Conservation (phyloP, 2,888 invertebrate genomes). For the Monopis laevigella region DNA sequence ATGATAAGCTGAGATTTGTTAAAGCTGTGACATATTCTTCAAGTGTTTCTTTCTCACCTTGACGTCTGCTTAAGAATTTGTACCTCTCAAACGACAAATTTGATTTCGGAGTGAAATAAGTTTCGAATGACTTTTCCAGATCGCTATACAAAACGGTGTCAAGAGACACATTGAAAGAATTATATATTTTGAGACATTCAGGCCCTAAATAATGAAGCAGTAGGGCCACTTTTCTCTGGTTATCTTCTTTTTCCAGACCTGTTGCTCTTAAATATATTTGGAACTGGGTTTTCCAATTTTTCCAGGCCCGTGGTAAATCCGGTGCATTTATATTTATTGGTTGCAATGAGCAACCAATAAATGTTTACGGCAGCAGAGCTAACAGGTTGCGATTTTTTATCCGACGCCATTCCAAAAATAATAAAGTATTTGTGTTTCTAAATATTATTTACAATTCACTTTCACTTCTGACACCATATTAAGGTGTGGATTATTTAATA, state of each 20-base stretch:
- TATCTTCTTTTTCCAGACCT: constrained; percentile 11
- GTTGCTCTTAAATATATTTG: constrained; percentile 11
- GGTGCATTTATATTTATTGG: background rate
- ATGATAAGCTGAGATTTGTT: background rate
- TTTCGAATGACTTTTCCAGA: background rate
- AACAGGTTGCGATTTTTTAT: too few species aligned
- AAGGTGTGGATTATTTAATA: too few species aligned
- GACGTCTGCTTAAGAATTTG: too few species aligned
- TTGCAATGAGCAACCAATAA: background rate
- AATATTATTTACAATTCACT: too few species aligned
- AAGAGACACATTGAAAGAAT: background rate
- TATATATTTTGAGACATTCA: constrained; percentile 1
- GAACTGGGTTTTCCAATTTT: constrained; percentile 2
- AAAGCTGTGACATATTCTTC: constrained; percentile 1
- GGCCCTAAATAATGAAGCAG: constrained; percentile 1
- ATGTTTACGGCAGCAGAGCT: too few species aligned
- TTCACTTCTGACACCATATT: too few species aligned
- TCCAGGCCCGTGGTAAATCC: constrained; percentile 1
- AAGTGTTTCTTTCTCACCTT: background rate
- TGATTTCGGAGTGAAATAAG: too few species aligned
- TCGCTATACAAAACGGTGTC: background rate
- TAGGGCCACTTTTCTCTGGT: constrained; percentile 4
- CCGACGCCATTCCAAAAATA: too few species aligned
- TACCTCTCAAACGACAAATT: too few species aligned
- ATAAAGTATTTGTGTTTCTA: too few species aligned